Base-by-base conservation (phyloP, 2,797 vertebrate genomes). In the Sciurus carolinensis region DNA sequence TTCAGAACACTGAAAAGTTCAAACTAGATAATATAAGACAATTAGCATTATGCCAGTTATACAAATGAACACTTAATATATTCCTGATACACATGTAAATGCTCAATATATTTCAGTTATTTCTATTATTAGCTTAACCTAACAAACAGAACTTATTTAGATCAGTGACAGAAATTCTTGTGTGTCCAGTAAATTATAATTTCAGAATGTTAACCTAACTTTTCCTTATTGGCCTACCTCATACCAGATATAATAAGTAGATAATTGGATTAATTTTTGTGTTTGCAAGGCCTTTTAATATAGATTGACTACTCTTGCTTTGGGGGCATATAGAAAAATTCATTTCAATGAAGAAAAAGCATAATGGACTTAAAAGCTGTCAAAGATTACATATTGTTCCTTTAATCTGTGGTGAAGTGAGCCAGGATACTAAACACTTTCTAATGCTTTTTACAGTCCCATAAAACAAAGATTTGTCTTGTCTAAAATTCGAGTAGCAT, bases 161-260 rank as follows among this genome's bases (percentile, higher is more conserved):
- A 13, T 6, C 7, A 83, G 5, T 42, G 28, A 1, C 71, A 82
- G 73, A 67, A 77, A 92, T 39, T 86, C 10, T 62, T 83, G 3
- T 2, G 1, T 69, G 7, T 59, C 26, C 26, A 50, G 9, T 83
- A 62, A 85, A 82, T 24, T 44, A 39, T 33, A 83, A 69, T 67
- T 91, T 71, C 14, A 66, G 84, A 92, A 47, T 7, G 36, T 24
- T 86, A 67, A 36, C 30, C 22, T 90, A 8, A 54, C 0, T 42
- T 69, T 90, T 90, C 47, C 47, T 88, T 62, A 52, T 42, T 89
- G 75, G 9, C 14, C 76, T 94, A 59, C 62, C 88, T 83, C 76
- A 14, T 86, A 33, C 6, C 20, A 33, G 26, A 62, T 59, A 76
- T 28, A 94, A 71, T 79, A 72, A 30, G 20, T 33, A 66, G 7